Evolutionary conservation across 2,797 vertebrate species (phyloP).

Genomic region (Hephaestus fuliginosus): DNA sequence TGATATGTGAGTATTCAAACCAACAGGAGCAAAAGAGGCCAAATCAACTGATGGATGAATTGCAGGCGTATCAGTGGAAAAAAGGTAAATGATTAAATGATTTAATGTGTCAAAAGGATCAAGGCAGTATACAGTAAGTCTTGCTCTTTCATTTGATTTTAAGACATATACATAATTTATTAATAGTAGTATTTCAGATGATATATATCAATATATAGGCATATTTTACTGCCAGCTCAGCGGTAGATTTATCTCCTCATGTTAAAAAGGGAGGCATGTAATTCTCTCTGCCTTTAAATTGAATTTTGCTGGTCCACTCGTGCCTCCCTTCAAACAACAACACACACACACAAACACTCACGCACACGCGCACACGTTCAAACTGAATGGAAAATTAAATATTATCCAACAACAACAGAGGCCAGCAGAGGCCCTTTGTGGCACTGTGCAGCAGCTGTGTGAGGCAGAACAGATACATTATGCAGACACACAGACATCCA

Average conservation of each 20-base stretch:
- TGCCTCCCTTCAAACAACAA: slow-evolving; percentile 27
- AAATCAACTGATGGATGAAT: too few species aligned
- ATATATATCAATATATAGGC: too few species aligned
- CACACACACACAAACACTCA: not conserved
- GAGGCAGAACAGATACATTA: slow-evolving; percentile 59
- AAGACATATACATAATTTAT: too few species aligned
- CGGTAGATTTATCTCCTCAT: not conserved
- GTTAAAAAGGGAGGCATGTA: not conserved
- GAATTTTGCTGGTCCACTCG: slow-evolving; percentile 16
- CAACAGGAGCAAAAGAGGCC: not conserved
- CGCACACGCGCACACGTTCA: not conserved
- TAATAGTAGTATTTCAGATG: not conserved
- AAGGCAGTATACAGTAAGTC: too few species aligned
- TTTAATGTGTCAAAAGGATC: not conserved
- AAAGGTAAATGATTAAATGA: too few species aligned
- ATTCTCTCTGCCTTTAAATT: not conserved
- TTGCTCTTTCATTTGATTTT: too few species aligned
- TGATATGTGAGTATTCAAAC: not conserved
- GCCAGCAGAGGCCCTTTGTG: slow-evolving; percentile 41
- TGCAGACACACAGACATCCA: slow-evolving; percentile 60
- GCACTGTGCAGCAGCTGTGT: slow-evolving; percentile 47
- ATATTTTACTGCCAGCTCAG: too few species aligned
- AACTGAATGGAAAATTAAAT: slow-evolving; percentile 72
- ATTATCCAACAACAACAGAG: slow-evolving; percentile 69
- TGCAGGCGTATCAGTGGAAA: not conserved